Evolutionary conservation across 2,888 invertebrate species (phyloP).

Genomic region (Conchocele bisecta): DNA sequence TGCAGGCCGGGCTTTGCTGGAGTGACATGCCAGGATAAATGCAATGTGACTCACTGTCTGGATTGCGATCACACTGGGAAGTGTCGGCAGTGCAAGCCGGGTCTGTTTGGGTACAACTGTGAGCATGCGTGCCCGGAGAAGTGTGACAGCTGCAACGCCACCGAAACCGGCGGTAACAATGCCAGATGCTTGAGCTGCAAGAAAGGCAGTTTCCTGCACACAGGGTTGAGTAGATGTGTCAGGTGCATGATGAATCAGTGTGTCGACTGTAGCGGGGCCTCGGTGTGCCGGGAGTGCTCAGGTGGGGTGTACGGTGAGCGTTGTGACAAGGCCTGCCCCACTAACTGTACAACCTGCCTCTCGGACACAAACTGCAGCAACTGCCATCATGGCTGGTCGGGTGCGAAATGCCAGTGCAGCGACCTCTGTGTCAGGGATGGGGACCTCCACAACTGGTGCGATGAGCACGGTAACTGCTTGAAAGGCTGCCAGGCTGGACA

Average conservation of each 20-base stretch:
- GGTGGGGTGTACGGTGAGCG: slow-evolving; percentile 18
- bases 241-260: slow-evolving; percentile 1
- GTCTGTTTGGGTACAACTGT: slow-evolving; percentile 22
- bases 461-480: slow-evolving; percentile 28
- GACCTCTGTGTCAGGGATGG: slow-evolving; percentile 11
- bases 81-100: slow-evolving; percentile 32
- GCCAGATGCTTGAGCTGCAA: slow-evolving; percentile 14
- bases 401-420: slow-evolving; percentile 33
- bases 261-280: slow-evolving; percentile 7
- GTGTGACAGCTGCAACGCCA: slow-evolving; percentile 29
- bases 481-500: slow-evolving; percentile 35
- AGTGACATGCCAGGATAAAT: slow-evolving; percentile 14
- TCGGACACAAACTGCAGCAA: slow-evolving; percentile 3
- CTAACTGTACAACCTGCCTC: slow-evolving; percentile 22
- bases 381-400: slow-evolving; percentile 26
- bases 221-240: too few relatives aligned
- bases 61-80: slow-evolving; percentile 19
- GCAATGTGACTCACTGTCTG: slow-evolving; percentile 23
- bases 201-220: slow-evolving; percentile 1
- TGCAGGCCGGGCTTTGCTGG: slow-evolving; percentile 36
- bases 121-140: slow-evolving; percentile 4
- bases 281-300: slow-evolving; percentile 25
- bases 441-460: slow-evolving; percentile 33
- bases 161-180: background rate
- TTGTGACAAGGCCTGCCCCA: slow-evolving; percentile 24